These are phyloP conservation scores for Hydrozoanthus gracilis DNA, from an alignment of 92 coral and sea anemone species.

Conservation along the genomic window DNA sequence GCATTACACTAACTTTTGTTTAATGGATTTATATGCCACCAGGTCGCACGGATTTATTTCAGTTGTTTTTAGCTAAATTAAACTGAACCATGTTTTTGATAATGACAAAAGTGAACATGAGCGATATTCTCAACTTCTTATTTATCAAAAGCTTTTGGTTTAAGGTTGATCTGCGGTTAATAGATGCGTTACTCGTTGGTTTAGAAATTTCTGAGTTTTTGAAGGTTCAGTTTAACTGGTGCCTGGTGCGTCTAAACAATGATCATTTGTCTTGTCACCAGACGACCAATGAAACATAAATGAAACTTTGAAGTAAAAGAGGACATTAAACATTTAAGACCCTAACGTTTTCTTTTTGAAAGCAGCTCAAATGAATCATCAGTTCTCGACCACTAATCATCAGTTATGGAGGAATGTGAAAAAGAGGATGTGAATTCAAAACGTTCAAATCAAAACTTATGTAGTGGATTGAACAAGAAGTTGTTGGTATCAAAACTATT, in stretches of 20 bases:
- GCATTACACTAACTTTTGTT: too few species aligned
- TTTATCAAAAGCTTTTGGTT: too few species aligned
- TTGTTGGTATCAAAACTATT: constrained; percentile 92
- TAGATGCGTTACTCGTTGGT: too few species aligned
- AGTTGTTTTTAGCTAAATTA: too few species aligned
- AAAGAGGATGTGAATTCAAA: background rate
- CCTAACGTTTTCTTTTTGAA: constrained; percentile 19
- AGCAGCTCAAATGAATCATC: constrained; percentile 28
- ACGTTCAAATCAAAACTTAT: constrained; percentile 20
- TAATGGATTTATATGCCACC: too few species aligned
- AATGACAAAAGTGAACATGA: too few species aligned
- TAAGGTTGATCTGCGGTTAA: too few species aligned
- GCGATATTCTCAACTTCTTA: too few species aligned
- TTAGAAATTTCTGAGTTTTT: too few species aligned
- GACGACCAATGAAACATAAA: constrained; percentile 35
- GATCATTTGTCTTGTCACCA: constrained; percentile 27
- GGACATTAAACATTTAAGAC: constrained; percentile 38
- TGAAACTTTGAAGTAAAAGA: constrained; percentile 3
- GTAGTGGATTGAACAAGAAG: constrained; percentile 71
- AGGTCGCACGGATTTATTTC: too few species aligned
- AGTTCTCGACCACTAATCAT: background rate
- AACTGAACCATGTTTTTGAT: too few species aligned
- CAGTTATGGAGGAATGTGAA: constrained; percentile 15
- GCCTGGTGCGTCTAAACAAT: constrained; percentile 20
- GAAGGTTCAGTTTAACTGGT: constrained; percentile 1